Evolutionary conservation across 2,113 vertebrate genomes (phyloP).

Genomic region (Cryptomyrus ogoouensis): DNA sequence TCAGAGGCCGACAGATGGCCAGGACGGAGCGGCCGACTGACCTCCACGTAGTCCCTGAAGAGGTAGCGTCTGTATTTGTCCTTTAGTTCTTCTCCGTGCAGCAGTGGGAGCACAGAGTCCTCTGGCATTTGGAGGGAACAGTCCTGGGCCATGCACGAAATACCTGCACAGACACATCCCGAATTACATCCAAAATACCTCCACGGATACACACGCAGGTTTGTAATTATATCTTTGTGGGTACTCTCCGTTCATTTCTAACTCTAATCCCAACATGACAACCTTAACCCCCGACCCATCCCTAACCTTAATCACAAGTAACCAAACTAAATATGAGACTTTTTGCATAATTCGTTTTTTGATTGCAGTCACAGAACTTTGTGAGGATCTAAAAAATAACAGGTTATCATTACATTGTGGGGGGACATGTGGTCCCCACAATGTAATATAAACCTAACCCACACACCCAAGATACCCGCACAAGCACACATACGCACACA

Average conservation of each 20-base stretch:
- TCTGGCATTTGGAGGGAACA: slow-evolving; percentile 90
- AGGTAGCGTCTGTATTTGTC: slow-evolving; percentile 99
- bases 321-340: too few relatives aligned
- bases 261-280: too few relatives aligned
- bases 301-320: too few relatives aligned
- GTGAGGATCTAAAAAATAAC: too few relatives aligned
- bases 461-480: neutral
- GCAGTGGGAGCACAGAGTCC: slow-evolving; percentile 91
- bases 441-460: too few relatives aligned
- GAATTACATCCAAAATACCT: neutral
- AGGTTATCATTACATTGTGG: too few relatives aligned
- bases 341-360: too few relatives aligned
- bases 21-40: slow-evolving; percentile 35
- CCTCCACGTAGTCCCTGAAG: slow-evolving; percentile 99
- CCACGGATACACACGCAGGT: neutral
- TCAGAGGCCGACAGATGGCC: neutral
- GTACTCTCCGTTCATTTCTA: too few relatives aligned
- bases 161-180: slow-evolving; percentile 61
- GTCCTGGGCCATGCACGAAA: slow-evolving; percentile 98
- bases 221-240: too few relatives aligned
- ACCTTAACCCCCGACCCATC: too few relatives aligned
- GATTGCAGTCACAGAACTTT: too few relatives aligned
- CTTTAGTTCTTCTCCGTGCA: slow-evolving; percentile 90
- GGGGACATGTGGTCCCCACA: too few relatives aligned
- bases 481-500: neutral